Evolutionary conservation across 2,113 vertebrate genomes (phyloP), one percentile per base, ranked within the genome.

Genomic region (Megaceryle torquata): DNA sequence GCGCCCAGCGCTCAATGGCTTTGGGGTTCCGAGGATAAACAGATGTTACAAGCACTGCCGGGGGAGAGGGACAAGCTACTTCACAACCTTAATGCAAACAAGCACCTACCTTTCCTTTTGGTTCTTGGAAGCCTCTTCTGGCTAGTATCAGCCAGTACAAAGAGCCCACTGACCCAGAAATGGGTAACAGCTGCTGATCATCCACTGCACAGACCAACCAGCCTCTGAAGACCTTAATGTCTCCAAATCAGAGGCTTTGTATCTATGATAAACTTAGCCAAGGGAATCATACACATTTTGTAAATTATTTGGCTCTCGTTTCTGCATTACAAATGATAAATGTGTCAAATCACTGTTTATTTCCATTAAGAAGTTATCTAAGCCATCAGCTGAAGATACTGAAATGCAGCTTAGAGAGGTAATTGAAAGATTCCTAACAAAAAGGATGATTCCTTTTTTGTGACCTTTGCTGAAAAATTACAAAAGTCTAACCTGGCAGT

Each of bases 11-110:
- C 61, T 98, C 96, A 61, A 97, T 88, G 0, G 82, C 77, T 74
- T 95, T 82, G 51, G 97, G 96, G 70, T 97, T 98, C 20, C 8
- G 59, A 20, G 88, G 93, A 63, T 98, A 97, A 64, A 98, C 95
- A 0, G 95, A 89, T 24, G 43, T 48, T 86, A 98, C 98, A 46
- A 98, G 95, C 51, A 9, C 97, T 98, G 97, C 37, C 7, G 4
- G 26, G n/a, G 3, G 50, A 82, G 78, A 96, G 29, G 78, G 28
- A 91, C 3, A 70, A 61, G 15, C 24, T 51, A 53, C 43, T 84
- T 64, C 64, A 51, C 10, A 48, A 33, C 17, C 46, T 54, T 22
- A 13, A 26, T 25, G 54, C 28, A 87, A 67, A 51, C 41, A 54
- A 59, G 35, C 12, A n/a, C 20, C n/a, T 60, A 24, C 18, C 19